A percentile compares a stretch with the other conserved stretches of the same genome.
phyloP scores from a whole-genome alignment of 2,113 vertebrate species.

The Plecotus auritus region DNA sequence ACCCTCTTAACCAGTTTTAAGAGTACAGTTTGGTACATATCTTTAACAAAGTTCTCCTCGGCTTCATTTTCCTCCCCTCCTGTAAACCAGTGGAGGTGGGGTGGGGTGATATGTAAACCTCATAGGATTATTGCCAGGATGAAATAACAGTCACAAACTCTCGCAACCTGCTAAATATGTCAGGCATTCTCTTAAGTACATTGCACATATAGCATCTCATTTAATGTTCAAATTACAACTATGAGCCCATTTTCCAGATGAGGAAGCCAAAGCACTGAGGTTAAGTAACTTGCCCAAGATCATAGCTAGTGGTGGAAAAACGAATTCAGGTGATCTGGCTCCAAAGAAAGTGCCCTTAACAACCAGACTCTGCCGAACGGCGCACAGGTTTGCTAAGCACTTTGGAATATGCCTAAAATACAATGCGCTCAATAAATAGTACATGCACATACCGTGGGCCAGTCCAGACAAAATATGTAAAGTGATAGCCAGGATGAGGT shows the following conservation, averaged over 20 bases:
- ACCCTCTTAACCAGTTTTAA: background rate
- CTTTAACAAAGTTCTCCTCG: background rate
- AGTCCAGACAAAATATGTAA: background rate
- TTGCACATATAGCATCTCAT: background rate
- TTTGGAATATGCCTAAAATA: background rate
- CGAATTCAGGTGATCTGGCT: background rate
- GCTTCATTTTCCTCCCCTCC: background rate
- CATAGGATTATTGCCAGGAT: background rate
- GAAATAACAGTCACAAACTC: background rate
- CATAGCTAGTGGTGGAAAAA: background rate
- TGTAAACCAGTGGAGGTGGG: background rate
- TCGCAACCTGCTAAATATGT: background rate
- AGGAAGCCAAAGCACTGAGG: background rate
- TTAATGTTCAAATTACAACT: background rate
- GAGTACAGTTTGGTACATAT: background rate
- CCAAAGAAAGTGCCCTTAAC: background rate
- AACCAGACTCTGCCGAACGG: background rate
- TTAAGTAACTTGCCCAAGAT: background rate
- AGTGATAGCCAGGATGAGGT: background rate
- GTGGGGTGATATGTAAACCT: too few species aligned
- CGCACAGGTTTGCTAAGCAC: background rate
- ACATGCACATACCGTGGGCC: background rate
- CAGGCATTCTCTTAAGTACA: background rate
- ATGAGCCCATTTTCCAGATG: background rate
- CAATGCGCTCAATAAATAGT: background rate